phyloP scores from a whole-genome alignment of 2,888 invertebrate genomes.

The Erynnis tages region DNA sequence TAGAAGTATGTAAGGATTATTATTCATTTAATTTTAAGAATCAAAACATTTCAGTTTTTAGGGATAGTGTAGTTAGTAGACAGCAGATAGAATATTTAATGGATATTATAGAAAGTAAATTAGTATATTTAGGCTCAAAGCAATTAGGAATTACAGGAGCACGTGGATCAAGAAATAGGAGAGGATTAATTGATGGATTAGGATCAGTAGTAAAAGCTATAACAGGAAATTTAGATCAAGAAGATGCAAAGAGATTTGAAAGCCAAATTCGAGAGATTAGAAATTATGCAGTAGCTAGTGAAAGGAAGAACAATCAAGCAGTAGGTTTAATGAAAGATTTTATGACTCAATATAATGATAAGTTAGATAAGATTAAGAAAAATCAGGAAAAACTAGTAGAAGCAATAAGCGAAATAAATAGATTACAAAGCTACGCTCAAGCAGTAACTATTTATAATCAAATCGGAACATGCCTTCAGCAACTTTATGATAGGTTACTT shows the following conservation, averaged over 20 bases:
- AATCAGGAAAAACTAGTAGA: too few species aligned
- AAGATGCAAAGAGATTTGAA: slow-evolving; percentile 13
- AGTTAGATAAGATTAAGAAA: too few species aligned
- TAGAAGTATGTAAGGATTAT: not conserved
- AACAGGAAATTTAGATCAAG: slow-evolving; percentile 9
- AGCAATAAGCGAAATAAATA: too few species aligned
- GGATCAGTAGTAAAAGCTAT: slow-evolving; percentile 16
- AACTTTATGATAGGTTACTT: slow-evolving; percentile 14
- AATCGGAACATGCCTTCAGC: slow-evolving; percentile 17
- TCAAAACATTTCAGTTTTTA: too few species aligned
- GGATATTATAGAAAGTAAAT: not conserved
- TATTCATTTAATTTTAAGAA: too few species aligned
- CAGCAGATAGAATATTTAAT: too few species aligned
- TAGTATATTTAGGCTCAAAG: slow-evolving; percentile 13
- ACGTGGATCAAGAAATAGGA: slow-evolving; percentile 9
- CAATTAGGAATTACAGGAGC: not conserved
- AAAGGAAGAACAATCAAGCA: slow-evolving; percentile 2
- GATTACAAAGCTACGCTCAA: slow-evolving; percentile 2
- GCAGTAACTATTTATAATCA: slow-evolving; percentile 8
- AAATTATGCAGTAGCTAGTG: not conserved
- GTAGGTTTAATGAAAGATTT: slow-evolving; percentile 1
- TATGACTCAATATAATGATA: slow-evolving; percentile 4
- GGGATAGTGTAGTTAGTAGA: too few species aligned
- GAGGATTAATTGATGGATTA: slow-evolving; percentile 11
- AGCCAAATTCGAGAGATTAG: slow-evolving; percentile 4